Base-by-base conservation (phyloP, 2,888 invertebrate species). In the Prosopocoilus inquinatus region DNA sequence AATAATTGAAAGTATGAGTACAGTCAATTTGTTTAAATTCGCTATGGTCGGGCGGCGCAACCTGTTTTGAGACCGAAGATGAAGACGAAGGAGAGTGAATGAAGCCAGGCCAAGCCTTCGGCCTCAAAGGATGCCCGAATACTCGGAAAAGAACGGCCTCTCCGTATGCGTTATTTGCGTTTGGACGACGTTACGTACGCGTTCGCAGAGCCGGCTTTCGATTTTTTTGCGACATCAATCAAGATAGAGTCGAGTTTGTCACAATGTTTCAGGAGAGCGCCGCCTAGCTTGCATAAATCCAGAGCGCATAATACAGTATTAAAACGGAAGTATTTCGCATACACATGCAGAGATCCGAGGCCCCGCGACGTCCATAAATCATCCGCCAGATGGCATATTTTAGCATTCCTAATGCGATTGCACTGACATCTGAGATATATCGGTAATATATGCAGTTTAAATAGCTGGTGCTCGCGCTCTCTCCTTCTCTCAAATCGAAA, bases 351-450 rank as follows among this genome's bases (percentile, higher is more conserved):
- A 16, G 38, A 16, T 16, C 15, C 12, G 12, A 15, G 41, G 16
- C 16, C 16, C 41, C 15, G 38, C 38, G 38, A 16, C 35, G 33
- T 28, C 44, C 52, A 75, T 76, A 75, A 76, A 76, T 76, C 75
- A 76, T 76, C 74, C 71, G 66, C 76, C 76, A 76, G 76, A 76
- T 76, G 76, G 76, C 74, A 76, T 76, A 76, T 76, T 75, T 76
- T 76, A 75, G 75, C 75, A 76, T 76, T 76, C 69, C 70, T 76
- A 76, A 76, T 76, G 71, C 70, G 70, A 70, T 70, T 71, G 74
- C 71, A 72, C 66, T 74, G 75, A 74, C 75, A 71, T 71, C 72
- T 64, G 45, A 75, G 75, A 76, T 76, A 76, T 76, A 76, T 76
- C 74, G 75, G 69, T 75, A 75, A 75, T 75, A 72, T 76, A 76